phyloP scores from a whole-genome alignment of 2,888 invertebrate genomes.

The Palloptera scutellata region DNA sequence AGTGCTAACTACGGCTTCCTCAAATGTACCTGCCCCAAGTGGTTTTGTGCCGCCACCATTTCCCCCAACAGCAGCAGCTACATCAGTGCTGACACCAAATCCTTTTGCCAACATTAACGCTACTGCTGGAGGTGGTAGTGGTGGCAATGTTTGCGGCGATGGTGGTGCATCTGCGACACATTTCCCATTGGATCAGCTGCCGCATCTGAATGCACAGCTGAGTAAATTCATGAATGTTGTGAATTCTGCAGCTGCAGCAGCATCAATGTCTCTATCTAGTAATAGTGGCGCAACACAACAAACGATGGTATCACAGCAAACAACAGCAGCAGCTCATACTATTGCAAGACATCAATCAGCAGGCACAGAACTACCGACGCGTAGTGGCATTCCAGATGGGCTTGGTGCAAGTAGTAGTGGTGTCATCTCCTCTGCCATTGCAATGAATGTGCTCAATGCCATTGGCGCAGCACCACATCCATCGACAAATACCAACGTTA shows the following conservation, averaged over 20 bases:
- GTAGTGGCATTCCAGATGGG: not conserved
- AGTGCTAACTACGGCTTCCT: slow-evolving; percentile 39
- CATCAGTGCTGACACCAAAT: slow-evolving; percentile 55
- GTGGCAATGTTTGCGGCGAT: slow-evolving; percentile 43
- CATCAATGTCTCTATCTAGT: slow-evolving; percentile 32
- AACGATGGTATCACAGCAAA: slow-evolving; percentile 10
- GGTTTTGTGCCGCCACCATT: slow-evolving; percentile 56
- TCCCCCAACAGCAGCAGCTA: slow-evolving; percentile 41
- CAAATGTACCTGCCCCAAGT: slow-evolving; percentile 57
- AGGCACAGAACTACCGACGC: slow-evolving; percentile 8
- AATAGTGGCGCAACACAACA: slow-evolving; percentile 30
- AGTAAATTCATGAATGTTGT: slow-evolving; percentile 55
- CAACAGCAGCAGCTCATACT: slow-evolving; percentile 29
- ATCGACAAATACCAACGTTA: slow-evolving; percentile 29
- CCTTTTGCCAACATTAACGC: slow-evolving; percentile 46
- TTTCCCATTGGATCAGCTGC: slow-evolving; percentile 38
- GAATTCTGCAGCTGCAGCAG: slow-evolving; percentile 27
- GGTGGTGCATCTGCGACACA: no score
- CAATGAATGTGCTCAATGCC: slow-evolving; percentile 58
- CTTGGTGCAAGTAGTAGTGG: slow-evolving; percentile 40
- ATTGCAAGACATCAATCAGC: slow-evolving; percentile 4
- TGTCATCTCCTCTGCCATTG: slow-evolving; percentile 54
- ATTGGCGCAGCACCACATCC: slow-evolving; percentile 42
- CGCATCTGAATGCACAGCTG: slow-evolving; percentile 48
- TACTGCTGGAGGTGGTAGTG: slow-evolving; percentile 29